phyloP scores from a whole-genome alignment of 2,888 invertebrate species.

The Chalcosyrphus nemorum region DNA sequence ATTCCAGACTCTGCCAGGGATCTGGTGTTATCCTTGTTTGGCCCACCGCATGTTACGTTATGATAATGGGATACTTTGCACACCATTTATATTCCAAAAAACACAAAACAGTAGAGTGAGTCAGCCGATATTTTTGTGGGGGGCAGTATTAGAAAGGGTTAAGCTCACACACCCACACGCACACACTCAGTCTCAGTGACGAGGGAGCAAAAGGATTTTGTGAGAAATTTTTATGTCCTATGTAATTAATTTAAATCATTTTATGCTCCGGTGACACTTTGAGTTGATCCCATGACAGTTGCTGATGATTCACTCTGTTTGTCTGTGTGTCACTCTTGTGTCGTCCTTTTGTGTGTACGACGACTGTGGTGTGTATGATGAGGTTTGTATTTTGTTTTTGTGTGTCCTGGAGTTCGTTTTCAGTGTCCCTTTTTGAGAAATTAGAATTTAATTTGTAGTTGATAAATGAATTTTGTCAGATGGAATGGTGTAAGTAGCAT shows the following conservation, averaged over 20 bases:
- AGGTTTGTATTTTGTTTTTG: background rate
- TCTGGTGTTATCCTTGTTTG: conserved; percentile 33
- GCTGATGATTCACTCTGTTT: conserved; percentile 61
- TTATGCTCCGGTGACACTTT: conserved; percentile 58
- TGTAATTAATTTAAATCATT: conserved; percentile 72
- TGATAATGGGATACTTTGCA: conserved; percentile 70
- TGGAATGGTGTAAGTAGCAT: conserved; percentile 24
- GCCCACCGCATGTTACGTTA: conserved; percentile 66
- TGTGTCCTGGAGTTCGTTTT: background rate
- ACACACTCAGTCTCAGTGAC: background rate
- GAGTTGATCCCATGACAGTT: conserved; percentile 70
- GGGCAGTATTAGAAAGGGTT: conserved; percentile 2
- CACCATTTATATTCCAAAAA: conserved; percentile 65
- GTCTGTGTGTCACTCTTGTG: background rate
- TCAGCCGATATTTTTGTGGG: conserved; percentile 47
- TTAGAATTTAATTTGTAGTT: conserved; percentile 63
- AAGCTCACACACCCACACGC: background rate
- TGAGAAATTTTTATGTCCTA: conserved; percentile 56
- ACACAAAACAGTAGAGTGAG: conserved; percentile 43
- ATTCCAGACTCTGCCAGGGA: conserved; percentile 4
- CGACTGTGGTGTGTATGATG: conserved; percentile 23
- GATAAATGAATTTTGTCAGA: conserved; percentile 58
- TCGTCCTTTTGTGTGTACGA: no score
- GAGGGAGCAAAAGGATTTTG: conserved; percentile 38
- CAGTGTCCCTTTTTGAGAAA: conserved; percentile 46